Evolutionary conservation across 2,113 vertebrate species (phyloP), one percentile per base, ranked within the genome.

Genomic region (Myodes glareolus): DNA sequence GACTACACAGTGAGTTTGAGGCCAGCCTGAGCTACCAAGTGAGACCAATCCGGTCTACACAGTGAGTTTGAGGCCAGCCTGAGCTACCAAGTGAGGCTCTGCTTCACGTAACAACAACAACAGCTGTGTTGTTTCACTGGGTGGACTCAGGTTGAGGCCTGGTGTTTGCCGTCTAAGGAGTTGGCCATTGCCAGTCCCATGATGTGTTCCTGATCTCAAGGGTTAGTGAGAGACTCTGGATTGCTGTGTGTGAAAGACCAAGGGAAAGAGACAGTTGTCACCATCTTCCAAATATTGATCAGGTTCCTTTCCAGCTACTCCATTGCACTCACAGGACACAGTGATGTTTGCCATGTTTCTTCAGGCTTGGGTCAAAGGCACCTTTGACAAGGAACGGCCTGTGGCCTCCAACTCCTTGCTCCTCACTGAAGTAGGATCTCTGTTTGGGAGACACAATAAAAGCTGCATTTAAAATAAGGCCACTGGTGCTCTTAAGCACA

Each of bases 361-460:
- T 68, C 77, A 94, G 91, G n/a, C 31, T 87, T 50, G 47, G 63
- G 36, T 27, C 89, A 80, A 92, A 91, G 52, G 55, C 27, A 5
- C 3, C 23, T 10, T 81, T 88, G 36, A 70, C 13, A 65, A 76
- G 33, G 50, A 73, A 82, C 82, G 23, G 29, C 42, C 68, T 88
- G 23, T 65, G 78, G 25, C 0, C 7, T 72, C 12, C 1, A 1
- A 65, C 27, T 25, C 7, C 4, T 29, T 4, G 0, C 4, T 82
- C 23, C n/a, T n/a, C n/a, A 17, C 1, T 50, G 33, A 96, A 61
- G 13, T 27, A 89, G 68, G 27, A 1, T 76, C n/a, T 33, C 33
- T 65, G 42, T 80, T 65, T 65, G 45, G 25, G 21, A 50, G 45
- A 55, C 72, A 13, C 4, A 45, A 36, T 16, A 84, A 70, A 73